Percentiles rank a stretch among this genome's conserved stretches.
Conservation (phyloP, 2,797 vertebrate genomes). For the Gallinago stenura region DNA sequence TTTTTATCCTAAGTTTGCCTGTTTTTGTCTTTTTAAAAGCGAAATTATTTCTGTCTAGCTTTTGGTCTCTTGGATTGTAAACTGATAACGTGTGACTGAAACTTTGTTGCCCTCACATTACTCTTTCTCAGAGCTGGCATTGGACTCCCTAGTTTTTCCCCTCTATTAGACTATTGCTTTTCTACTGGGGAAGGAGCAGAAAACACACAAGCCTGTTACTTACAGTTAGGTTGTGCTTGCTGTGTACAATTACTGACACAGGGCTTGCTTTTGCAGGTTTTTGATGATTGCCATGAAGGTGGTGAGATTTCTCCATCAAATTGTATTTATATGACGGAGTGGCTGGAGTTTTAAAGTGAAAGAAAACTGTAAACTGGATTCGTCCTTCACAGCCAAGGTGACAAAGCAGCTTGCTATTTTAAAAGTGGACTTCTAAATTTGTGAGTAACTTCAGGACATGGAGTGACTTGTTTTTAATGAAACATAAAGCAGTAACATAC, state of each 20-base stretch:
- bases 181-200: background rate
- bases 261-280: conserved; percentile 84
- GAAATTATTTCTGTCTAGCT: background rate
- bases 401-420: conserved; percentile 22
- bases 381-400: background rate
- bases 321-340: conserved; percentile 95
- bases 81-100: background rate
- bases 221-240: background rate
- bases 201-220: background rate
- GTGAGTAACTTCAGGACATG: background rate
- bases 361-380: background rate
- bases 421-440: background rate
- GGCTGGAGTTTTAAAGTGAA: conserved; percentile 89
- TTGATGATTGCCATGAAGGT: conserved; percentile 94
- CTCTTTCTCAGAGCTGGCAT: background rate
- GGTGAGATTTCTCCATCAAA: conserved; percentile 95
- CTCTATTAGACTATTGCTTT: background rate
- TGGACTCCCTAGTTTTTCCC: background rate
- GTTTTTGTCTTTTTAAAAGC: background rate
- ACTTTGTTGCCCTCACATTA: background rate
- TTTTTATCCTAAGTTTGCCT: background rate
- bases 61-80: background rate
- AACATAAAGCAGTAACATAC: background rate
- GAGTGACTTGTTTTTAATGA: background rate
- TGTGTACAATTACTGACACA: background rate